phyloP scores from a whole-genome alignment of 2,797 vertebrate species.

The Pseudochromis fuscus region DNA sequence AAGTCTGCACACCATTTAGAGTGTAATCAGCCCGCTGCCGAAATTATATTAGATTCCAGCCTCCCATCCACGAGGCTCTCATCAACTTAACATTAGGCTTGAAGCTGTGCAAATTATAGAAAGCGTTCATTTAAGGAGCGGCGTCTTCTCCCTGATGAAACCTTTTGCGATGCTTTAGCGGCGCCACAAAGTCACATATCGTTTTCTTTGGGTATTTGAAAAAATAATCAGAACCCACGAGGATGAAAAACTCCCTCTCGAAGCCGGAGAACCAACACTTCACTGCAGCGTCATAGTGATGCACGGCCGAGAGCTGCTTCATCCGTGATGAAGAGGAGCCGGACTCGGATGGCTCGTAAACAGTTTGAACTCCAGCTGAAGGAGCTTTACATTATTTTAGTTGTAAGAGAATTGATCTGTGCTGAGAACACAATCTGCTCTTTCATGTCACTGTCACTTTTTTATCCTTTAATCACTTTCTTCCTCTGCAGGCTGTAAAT shows the following conservation, averaged over 20 bases:
- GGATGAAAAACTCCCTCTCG: conserved; percentile 51
- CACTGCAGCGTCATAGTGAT: conserved; percentile 54
- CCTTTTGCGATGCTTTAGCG: conserved; percentile 45
- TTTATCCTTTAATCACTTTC: conserved; percentile 38
- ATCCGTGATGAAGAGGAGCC: conserved; percentile 64
- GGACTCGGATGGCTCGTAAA: conserved; percentile 55
- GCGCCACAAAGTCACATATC: conserved; percentile 57
- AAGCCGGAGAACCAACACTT: conserved; percentile 43
- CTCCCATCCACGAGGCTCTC: conserved; percentile 54
- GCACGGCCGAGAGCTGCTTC: conserved; percentile 34
- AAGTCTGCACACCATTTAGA: conserved; percentile 65
- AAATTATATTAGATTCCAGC: conserved; percentile 67
- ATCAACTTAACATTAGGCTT: conserved; percentile 67
- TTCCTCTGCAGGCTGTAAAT: conserved; percentile 14
- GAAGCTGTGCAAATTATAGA: conserved; percentile 66
- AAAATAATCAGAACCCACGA: conserved; percentile 63
- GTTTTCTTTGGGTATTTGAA: conserved; percentile 52
- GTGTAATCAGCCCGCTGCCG: conserved; percentile 67
- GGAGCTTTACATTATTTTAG: conserved; percentile 55
- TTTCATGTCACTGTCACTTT: neutral
- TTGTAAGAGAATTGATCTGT: conserved; percentile 33
- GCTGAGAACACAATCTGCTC: conserved; percentile 31
- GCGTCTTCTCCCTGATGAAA: conserved; percentile 51
- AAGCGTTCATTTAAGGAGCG: conserved; percentile 46
- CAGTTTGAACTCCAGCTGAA: conserved; percentile 50